Conservation (phyloP, 64 coral and sea anemone genomes). For the Acropora tenuis region DNA sequence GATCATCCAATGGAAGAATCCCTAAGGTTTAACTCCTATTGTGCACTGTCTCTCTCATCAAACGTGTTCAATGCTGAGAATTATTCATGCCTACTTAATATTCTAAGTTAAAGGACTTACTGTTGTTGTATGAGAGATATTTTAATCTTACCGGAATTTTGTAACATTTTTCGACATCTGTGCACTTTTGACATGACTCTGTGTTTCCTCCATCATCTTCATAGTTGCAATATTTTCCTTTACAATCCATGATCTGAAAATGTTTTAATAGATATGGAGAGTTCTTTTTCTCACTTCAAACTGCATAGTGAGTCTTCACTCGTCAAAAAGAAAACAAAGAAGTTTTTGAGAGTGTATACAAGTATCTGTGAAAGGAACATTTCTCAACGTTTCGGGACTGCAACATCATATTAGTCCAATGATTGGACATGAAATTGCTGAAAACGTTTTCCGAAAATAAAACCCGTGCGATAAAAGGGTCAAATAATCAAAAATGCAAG, state of each 20-base stretch:
- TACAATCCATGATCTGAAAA: constrained; percentile 55
- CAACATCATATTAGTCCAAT: neutral
- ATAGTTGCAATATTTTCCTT: constrained; percentile 49
- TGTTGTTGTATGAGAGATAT: neutral
- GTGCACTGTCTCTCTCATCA: neutral
- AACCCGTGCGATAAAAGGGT: neutral
- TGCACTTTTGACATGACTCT: constrained; percentile 61
- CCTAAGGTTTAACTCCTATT: constrained; percentile 5
- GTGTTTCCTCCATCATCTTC: neutral
- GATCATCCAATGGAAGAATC: constrained; percentile 1
- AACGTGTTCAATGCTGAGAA: constrained; percentile 12
- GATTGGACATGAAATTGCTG: neutral
- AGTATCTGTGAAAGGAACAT: constrained; percentile 13
- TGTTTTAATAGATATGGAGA: neutral
- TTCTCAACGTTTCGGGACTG: constrained; percentile 8
- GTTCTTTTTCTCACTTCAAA: neutral
- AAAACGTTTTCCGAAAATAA: constrained; percentile 10
- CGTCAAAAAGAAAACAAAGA: constrained; percentile 3
- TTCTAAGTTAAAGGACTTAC: constrained; percentile 5
- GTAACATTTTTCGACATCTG: constrained; percentile 65
- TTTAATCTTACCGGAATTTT: constrained; percentile 13
- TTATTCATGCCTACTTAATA: neutral
- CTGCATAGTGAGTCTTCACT: neutral
- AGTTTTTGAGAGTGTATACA: constrained; percentile 9
- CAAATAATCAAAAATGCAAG: neutral